Base-by-base conservation (phyloP, 2,888 invertebrate genomes). In the Phyto melanocephala region DNA sequence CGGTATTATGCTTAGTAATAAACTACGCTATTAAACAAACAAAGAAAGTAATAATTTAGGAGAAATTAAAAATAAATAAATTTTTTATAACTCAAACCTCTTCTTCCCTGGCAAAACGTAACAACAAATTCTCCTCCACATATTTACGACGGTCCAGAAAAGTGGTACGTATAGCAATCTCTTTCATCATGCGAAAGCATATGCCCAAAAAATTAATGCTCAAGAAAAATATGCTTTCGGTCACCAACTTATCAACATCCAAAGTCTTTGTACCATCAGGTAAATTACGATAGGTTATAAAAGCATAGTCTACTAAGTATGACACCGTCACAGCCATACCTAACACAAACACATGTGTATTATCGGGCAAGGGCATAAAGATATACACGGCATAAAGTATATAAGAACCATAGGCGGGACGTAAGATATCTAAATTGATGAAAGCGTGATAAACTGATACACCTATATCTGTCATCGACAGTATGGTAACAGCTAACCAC, bases 121-220 rank as follows among this genome's bases (percentile, higher is more conserved):
- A 92, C 86, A 96, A 93, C 56, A 96, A 92, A 62, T 96, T 97
- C 68, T 96, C 95, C 90, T 97, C 96, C 17, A 98, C 95, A 87
- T 95, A 97, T 45, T 95, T 96, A 81, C 97, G 92, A 42, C 96
- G 93, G 88, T 98, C 97, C 75, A 98, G 92, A 89, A 98, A 98
- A 1, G 97, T 96, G 82, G 96, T 93, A 81, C 97, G 92, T 84
- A 96, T 95, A 17, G 96, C 95, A 56, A 98, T 95, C 91, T 98
- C 98, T 84, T 96, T 96, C 93, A 97, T 94, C 85, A 96, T 94
- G 71, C 97, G 94, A 90, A 96, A 96, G 92, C 96, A 97, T n/a
- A 97, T 92, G 2, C 98, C 98, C 90, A 97, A 93, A 13, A 94
- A 92, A 89, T 97, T 97, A 8, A 96, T 94, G 84, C 95, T 95